Evolutionary conservation across 2,113 vertebrate species (phyloP), one percentile per base, ranked within the genome.

Genomic region (Ellobius talpinus): DNA sequence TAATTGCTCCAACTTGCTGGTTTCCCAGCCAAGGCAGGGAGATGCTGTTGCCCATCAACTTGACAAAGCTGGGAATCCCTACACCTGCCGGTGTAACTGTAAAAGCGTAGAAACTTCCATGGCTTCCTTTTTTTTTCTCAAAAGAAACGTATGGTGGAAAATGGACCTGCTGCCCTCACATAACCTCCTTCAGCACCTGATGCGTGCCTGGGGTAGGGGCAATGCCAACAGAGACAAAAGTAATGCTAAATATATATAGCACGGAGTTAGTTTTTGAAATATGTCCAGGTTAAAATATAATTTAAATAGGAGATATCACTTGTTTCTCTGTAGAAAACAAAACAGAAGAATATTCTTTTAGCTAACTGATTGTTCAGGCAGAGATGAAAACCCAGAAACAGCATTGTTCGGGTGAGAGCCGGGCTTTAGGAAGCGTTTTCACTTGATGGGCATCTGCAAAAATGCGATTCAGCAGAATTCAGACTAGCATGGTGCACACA

Each of bases 31-130:
- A 90, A 88, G 50, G 29, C 66, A 29, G 63, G n/a, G 86, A 31
- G n/a, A 74, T 5, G 47, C 16, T 31, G 86, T 74, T 92, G 36
- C 58, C 74, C 91, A 61, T 10, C n/a, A 8, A 87, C 1, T 1
- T 21, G 77, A 36, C 14, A 11, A 39, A n/a, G 36, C 52, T 76
- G 17, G 70, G 58, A 16, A 91, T 84, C 87, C 39, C 26, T 72
- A 55, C 21, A 23, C 50, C 73, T 85, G 26, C 26, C 2, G 3
- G 89, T 91, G 13, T n/a, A 52, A 86, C 23, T 81, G 89, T 89
- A 79, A 95, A 84, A 74, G 82, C 72, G 39, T 9, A n/a, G 23
- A 89, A 87, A 55, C 24, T 47, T 95, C 47, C 42, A 87, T 52
- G 78, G 13, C 14, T 70, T 47, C 63, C 16, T 33, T 42, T 79